Evolutionary conservation across 1,140 invertebrate species (phyloP).

Genomic region (Neodiprion fabricii): DNA sequence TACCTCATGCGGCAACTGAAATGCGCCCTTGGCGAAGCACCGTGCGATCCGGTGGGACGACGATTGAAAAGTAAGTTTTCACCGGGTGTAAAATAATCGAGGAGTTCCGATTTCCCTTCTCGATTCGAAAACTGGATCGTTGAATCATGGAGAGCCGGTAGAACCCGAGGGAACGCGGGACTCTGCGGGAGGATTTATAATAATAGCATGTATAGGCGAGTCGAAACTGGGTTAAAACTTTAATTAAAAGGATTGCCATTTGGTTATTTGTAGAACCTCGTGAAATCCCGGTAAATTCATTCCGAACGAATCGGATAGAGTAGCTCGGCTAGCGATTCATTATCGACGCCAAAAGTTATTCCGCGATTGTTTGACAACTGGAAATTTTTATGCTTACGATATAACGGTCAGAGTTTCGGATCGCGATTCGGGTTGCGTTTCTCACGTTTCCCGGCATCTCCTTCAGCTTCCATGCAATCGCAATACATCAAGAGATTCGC

Average conservation of each 20-base stretch:
- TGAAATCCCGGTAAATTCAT: neutral
- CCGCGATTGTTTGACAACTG: too few relatives aligned
- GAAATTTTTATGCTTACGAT: too few relatives aligned
- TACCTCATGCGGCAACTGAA: constrained; percentile 74
- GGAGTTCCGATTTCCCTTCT: neutral
- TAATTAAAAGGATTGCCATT: neutral
- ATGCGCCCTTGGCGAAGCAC: constrained; percentile 73
- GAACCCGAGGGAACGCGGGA: neutral
- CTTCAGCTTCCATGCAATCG: too few relatives aligned
- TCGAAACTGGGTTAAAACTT: constrained; percentile 2
- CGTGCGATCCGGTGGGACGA: constrained; percentile 74
- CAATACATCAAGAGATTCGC: too few relatives aligned
- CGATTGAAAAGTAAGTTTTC: constrained; percentile 71
- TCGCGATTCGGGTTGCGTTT: too few relatives aligned
- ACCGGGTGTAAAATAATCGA: neutral
- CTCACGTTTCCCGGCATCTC: too few relatives aligned
- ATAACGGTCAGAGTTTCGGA: too few relatives aligned
- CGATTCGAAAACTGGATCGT: constrained; percentile 4
- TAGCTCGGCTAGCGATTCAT: too few relatives aligned
- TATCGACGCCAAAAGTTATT: too few relatives aligned
- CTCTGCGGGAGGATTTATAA: neutral
- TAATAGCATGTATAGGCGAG: neutral
- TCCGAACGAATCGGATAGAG: too few relatives aligned
- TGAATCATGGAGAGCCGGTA: neutral
- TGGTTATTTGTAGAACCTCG: neutral